Evolutionary conservation across 1,140 invertebrate species (phyloP).

Genomic region (Nymphalis io): DNA sequence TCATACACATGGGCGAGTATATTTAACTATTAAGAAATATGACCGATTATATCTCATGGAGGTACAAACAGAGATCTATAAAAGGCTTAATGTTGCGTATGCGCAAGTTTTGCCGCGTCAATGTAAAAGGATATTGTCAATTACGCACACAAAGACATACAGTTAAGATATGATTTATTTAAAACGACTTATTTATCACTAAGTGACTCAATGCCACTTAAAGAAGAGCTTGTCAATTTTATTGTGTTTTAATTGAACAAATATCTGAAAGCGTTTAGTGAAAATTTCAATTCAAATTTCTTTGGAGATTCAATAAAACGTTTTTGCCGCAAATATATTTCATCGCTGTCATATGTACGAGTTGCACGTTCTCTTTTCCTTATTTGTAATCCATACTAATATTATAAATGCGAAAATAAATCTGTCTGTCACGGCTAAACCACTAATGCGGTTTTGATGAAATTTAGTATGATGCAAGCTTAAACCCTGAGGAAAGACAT

Average conservation of each 20-base stretch:
- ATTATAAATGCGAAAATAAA: too few species aligned
- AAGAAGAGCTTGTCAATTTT: background rate
- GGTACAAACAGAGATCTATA: slow-evolving; percentile 27
- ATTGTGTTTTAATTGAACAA: background rate
- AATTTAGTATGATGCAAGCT: too few species aligned
- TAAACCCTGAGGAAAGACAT: too few species aligned
- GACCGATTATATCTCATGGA: slow-evolving; percentile 20
- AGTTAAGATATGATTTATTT: slow-evolving; percentile 13
- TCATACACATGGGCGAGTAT: background rate
- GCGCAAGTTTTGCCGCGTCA: slow-evolving; percentile 22
- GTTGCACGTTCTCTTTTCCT: too few species aligned
- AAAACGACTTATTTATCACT: slow-evolving; percentile 14
- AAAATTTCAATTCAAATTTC: too few species aligned
- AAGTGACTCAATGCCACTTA: slow-evolving; percentile 4
- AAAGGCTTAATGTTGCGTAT: slow-evolving; percentile 22
- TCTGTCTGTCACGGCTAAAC: too few species aligned
- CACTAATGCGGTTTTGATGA: too few species aligned
- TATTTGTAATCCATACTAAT: too few species aligned
- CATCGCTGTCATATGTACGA: too few species aligned
- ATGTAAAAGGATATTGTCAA: slow-evolving; percentile 37
- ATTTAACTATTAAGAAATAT: slow-evolving; percentile 31
- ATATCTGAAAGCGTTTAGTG: background rate
- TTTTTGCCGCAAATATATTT: too few species aligned
- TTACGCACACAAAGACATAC: slow-evolving; percentile 17
- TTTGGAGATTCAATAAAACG: too few species aligned